Conservation (phyloP, 2,888 invertebrate species). For the Rhyacophila evoluta region DNA sequence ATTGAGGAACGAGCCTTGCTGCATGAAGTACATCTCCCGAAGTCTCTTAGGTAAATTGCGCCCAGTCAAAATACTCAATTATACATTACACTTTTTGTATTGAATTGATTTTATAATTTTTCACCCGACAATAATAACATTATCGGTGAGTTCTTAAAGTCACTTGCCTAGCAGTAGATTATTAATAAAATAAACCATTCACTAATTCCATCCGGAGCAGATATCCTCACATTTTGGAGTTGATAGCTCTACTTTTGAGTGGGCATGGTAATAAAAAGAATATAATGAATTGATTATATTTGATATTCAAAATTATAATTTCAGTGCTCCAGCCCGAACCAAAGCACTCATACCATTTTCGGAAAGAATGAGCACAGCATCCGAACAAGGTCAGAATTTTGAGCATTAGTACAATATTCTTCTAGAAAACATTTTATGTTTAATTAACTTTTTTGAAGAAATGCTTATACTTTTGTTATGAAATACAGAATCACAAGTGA, state of each 20-base stretch:
- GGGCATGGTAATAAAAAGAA: too few species aligned
- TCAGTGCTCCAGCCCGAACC: slow-evolving; percentile 32
- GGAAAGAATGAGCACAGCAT: slow-evolving; percentile 32
- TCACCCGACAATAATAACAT: neutral
- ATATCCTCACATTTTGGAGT: too few species aligned
- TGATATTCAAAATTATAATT: neutral
- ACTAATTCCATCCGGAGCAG: too few species aligned
- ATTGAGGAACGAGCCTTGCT: slow-evolving; percentile 40
- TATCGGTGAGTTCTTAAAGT: neutral
- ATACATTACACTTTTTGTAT: neutral
- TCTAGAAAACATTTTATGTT: neutral
- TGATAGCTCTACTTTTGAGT: too few species aligned
- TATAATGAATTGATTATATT: too few species aligned
- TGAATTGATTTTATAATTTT: neutral
- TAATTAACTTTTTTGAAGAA: neutral
- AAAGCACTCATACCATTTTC: slow-evolving; percentile 29
- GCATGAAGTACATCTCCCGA: slow-evolving; percentile 39
- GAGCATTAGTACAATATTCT: neutral
- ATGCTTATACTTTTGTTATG: neutral
- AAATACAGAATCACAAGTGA: neutral
- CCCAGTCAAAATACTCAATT: too few species aligned
- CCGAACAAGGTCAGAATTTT: slow-evolving; percentile 33
- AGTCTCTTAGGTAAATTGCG: slow-evolving; percentile 31
- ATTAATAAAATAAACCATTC: neutral
- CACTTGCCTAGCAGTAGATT: neutral